Evolutionary conservation across 2,113 vertebrate genomes (phyloP), one percentile per base, ranked within the genome.

Genomic region (Chrysochloris asiatica): DNA sequence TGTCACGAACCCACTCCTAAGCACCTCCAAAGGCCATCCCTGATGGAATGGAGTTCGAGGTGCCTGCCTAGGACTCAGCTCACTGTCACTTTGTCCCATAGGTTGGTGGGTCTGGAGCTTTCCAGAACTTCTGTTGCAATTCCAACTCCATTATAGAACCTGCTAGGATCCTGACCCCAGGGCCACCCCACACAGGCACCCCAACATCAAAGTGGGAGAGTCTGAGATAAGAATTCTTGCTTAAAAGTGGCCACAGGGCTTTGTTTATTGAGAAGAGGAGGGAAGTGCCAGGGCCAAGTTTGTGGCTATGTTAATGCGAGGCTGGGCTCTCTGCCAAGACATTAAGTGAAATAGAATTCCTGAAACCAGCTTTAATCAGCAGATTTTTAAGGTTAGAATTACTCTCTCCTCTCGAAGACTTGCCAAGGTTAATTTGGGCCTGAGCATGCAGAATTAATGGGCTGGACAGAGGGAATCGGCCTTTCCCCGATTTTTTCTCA

Each of bases 341-440:
- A 99, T 99, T 99, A 99, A 99, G 98, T 98, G 98, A 98, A 99
- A 99, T 99, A 98, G 98, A 99, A 99, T 99, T 99, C 98, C 98
- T 98, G 98, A 98, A 99, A 99, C 98, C 98, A 98, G 99, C 99
- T 99, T 99, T 99, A 99, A 99, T 99, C 99, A 99, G 99, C 99
- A 99, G 98, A 98, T 99, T 99, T 99, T 99, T 99, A 99, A 99
- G 99, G 99, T 98, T 99, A 99, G 99, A 99, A 99, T 98, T 98
- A 98, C 98, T 99, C 98, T 99, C 99, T 99, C 98, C 98, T 98
- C 98, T 98, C 98, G 96, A 98, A 98, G 95, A 96, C 98, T 97
- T 98, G 98, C 99, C 99, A 99, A 99, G 99, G 99, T 99, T 99
- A 99, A 99, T 99, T 99, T 97, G 97, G 98, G 98, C 98, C 97